Evolutionary conservation across 1,140 invertebrate genomes (phyloP).

Genomic region (Amyelois transitella): DNA sequence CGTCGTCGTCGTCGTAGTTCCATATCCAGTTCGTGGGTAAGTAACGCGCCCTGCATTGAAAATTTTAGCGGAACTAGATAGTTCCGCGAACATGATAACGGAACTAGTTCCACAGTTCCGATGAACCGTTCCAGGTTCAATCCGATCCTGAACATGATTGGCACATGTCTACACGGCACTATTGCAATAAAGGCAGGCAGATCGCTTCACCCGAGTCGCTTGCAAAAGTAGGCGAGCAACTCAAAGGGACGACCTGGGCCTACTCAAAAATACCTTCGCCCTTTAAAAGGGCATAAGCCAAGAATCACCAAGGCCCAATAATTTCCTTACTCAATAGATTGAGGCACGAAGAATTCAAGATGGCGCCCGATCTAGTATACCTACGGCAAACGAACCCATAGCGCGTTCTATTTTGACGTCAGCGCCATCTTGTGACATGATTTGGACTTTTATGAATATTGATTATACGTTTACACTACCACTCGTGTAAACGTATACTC

Average conservation of each 20-base stretch:
- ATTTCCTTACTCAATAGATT: constrained; percentile 93
- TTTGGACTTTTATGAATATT: too few relatives aligned
- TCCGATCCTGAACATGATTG: too few relatives aligned
- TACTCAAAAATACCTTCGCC: constrained; percentile 82
- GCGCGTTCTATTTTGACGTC: not conserved
- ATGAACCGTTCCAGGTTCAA: too few relatives aligned
- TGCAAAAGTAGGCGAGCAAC: constrained; percentile 81
- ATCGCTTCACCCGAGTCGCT: constrained; percentile 80
- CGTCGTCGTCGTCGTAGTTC: too few relatives aligned
- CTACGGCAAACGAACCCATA: not conserved
- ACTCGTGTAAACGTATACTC: too few relatives aligned
- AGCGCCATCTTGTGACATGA: constrained; percentile 5
- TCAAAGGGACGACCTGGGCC: constrained; percentile 83
- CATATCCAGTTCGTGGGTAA: too few relatives aligned
- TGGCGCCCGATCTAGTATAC: not conserved
- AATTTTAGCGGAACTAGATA: too few relatives aligned
- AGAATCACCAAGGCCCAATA: constrained; percentile 88
- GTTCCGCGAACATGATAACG: too few relatives aligned
- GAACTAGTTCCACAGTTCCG: too few relatives aligned
- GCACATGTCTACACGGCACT: too few relatives aligned
- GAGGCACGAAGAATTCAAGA: constrained; percentile 78
- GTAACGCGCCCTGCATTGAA: too few relatives aligned
- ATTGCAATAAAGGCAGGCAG: constrained; percentile 50
- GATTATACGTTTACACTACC: too few relatives aligned
- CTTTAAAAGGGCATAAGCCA: constrained; percentile 79